These are phyloP conservation scores for Odontomachus brunneus DNA, from an alignment of 1,140 invertebrate genomes.

Conservation along the genomic window DNA sequence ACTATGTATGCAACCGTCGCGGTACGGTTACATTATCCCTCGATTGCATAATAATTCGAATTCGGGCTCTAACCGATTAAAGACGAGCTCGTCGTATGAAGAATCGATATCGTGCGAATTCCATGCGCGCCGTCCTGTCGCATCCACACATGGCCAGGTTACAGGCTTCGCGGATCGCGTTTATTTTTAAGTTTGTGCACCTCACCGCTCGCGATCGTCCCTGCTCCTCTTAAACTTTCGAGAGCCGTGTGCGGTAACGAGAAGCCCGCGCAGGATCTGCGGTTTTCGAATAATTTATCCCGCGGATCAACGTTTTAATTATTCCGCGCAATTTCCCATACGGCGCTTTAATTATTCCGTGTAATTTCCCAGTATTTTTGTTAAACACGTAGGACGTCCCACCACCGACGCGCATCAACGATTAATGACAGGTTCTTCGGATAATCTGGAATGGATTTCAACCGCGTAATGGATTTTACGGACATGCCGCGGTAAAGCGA, in stretches of 20 bases:
- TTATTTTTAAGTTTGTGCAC: too few species aligned
- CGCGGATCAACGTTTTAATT: slow-evolving; percentile 7
- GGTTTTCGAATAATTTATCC: background rate
- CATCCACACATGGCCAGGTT: too few species aligned
- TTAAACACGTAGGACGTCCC: background rate
- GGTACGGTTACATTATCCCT: slow-evolving; percentile 33
- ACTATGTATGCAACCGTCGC: slow-evolving; percentile 46
- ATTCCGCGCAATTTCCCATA: background rate
- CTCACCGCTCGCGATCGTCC: too few species aligned
- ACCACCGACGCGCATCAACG: background rate
- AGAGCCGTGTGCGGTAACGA: too few species aligned
- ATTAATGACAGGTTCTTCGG: background rate
- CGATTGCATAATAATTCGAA: slow-evolving; percentile 50
- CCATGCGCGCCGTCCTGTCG: too few species aligned
- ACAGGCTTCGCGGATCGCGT: too few species aligned
- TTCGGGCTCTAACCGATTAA: background rate
- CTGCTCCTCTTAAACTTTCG: too few species aligned
- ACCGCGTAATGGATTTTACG: too few species aligned
- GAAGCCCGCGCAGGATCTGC: too few species aligned
- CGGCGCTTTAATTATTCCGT: background rate
- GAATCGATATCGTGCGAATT: slow-evolving; percentile 6
- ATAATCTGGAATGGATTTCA: background rate
- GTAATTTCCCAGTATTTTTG: background rate
- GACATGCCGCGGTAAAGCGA: too few species aligned
- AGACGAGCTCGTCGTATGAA: background rate